phyloP scores from a whole-genome alignment of 35 echinoderm and acorn worm species.

The Heliocidaris erythrogramma region DNA sequence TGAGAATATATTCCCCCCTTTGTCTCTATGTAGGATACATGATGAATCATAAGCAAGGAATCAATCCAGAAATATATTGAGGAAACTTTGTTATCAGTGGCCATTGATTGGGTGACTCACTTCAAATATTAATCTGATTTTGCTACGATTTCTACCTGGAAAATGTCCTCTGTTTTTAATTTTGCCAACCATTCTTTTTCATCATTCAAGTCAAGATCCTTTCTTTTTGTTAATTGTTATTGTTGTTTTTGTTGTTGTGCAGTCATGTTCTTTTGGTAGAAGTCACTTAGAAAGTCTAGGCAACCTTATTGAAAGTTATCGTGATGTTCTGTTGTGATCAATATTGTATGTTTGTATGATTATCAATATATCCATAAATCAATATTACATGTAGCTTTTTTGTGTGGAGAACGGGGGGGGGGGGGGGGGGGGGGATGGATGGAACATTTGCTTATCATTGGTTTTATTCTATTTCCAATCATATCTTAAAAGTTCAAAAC shows the following conservation, averaged over 20 bases:
- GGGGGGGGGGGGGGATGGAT: too few species aligned
- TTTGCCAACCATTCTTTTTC: not conserved
- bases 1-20: conserved; percentile 2
- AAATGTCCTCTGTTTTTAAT: not conserved
- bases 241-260: not conserved
- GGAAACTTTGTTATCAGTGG: not conserved
- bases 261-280: not conserved
- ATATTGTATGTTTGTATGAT: too few species aligned
- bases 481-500: too few species aligned
- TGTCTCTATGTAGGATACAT: not conserved
- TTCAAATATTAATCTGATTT: conserved; percentile 2
- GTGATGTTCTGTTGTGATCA: not conserved
- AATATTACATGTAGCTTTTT: too few species aligned
- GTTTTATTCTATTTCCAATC: too few species aligned
- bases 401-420: too few species aligned
- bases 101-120: not conserved
- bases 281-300: too few species aligned
- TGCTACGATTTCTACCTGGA: not conserved
- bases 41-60: not conserved
- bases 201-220: not conserved
- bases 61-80: conserved; percentile 5
- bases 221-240: not conserved
- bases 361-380: too few species aligned
- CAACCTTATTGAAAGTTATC: not conserved
- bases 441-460: too few species aligned